Conservation (phyloP, 2,797 vertebrate species). For the Dipus sagitta region DNA sequence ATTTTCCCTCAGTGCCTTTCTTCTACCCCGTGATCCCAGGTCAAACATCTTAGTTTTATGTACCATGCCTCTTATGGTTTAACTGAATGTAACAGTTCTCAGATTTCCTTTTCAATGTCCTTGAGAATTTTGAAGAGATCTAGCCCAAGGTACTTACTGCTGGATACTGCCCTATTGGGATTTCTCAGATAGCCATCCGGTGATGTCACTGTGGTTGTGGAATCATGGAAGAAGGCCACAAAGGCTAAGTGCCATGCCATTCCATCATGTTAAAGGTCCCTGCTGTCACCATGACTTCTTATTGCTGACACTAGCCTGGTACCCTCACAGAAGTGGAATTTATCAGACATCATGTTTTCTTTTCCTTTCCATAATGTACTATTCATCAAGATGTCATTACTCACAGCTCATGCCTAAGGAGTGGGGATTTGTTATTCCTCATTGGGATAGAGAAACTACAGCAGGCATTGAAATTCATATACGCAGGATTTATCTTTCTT, state of each 20-base stretch:
- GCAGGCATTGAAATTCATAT: no score
- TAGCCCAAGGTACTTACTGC: neutral
- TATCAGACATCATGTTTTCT: neutral
- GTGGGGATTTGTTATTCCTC: neutral
- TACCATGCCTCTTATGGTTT: neutral
- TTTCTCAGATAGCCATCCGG: neutral
- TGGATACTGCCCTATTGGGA: neutral
- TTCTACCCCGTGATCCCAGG: no score
- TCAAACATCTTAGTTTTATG: no score
- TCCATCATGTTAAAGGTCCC: neutral
- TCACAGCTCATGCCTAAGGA: neutral
- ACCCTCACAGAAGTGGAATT: neutral
- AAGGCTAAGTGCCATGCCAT: neutral
- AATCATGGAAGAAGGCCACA: neutral
- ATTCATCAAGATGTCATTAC: neutral
- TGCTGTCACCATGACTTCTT: neutral
- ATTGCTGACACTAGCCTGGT: neutral
- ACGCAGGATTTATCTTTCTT: neutral
- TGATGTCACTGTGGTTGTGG: neutral
- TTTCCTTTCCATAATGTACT: neutral
- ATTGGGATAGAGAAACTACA: neutral
- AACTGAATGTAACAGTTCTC: neutral
- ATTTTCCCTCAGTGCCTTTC: neutral
- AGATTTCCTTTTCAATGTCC: neutral
- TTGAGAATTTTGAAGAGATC: no score